phyloP scores from a whole-genome alignment of 2,113 vertebrate genomes.

The Pteronura brasiliensis region DNA sequence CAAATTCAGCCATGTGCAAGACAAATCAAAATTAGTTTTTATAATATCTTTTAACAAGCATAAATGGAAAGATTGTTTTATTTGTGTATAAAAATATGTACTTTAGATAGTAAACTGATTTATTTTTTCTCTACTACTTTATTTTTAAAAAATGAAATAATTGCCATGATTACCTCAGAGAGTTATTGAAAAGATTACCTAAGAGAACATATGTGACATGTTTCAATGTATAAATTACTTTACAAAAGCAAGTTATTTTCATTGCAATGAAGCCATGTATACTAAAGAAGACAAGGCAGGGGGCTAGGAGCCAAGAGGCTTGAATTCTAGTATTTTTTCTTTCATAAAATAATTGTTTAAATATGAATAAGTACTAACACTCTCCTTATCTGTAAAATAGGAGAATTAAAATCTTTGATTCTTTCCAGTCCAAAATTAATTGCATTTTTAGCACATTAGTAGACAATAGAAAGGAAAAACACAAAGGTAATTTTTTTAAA shows the following conservation, averaged over 20 bases:
- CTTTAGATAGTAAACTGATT: not conserved
- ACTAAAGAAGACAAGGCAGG: not conserved
- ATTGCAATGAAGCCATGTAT: not conserved
- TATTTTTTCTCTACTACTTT: not conserved
- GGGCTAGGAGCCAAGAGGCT: not conserved
- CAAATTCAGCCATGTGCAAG: not conserved
- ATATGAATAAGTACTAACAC: not conserved
- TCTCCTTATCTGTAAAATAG: not conserved
- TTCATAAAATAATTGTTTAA: not conserved
- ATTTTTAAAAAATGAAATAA: not conserved
- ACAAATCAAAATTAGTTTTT: not conserved
- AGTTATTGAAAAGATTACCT: not conserved
- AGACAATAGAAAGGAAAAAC: not conserved
- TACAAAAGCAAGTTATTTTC: slow-evolving; percentile 2
- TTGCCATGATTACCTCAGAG: not conserved
- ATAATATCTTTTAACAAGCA: not conserved
- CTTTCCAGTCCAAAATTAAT: not conserved
- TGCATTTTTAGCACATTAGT: not conserved
- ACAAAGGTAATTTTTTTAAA: not conserved
- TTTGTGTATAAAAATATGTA: not conserved
- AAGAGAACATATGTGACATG: not conserved
- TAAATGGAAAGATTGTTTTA: not conserved
- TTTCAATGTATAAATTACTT: not conserved
- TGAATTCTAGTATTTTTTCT: not conserved
- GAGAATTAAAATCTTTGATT: not conserved